Conservation (phyloP, 2,888 invertebrate species). For the Phymatocera aterrima region DNA sequence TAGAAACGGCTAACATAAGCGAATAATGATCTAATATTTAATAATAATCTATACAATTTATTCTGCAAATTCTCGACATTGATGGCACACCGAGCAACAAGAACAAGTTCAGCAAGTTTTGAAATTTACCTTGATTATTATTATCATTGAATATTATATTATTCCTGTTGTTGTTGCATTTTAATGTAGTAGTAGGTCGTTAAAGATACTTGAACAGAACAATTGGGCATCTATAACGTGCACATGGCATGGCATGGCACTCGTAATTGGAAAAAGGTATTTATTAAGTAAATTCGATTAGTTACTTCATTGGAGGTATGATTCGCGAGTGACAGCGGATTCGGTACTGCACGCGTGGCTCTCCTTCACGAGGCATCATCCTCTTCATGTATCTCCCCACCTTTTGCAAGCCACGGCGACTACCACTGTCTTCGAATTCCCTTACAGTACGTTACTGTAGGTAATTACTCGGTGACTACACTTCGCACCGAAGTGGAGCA, state of each 20-base stretch:
- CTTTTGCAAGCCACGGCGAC: conserved; percentile 10
- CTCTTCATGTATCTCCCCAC: conserved; percentile 31
- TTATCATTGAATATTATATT: too few species aligned
- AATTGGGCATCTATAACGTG: background rate
- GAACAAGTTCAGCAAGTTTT: too few species aligned
- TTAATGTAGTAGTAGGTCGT: background rate
- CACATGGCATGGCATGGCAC: background rate
- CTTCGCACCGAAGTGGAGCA: background rate
- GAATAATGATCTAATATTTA: background rate
- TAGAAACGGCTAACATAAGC: background rate
- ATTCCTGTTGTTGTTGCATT: too few species aligned
- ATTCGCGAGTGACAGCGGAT: conserved; percentile 57
- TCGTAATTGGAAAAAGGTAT: background rate
- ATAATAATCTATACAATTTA: background rate
- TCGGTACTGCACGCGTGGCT: conserved; percentile 63
- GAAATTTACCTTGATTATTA: too few species aligned
- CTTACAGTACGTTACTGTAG: background rate
- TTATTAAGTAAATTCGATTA: background rate
- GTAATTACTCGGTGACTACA: background rate
- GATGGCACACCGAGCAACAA: too few species aligned
- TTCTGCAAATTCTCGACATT: background rate
- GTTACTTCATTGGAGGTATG: conserved; percentile 21
- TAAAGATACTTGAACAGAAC: background rate
- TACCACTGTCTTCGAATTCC: conserved; percentile 11
- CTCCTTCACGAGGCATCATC: conserved; percentile 32